These are phyloP conservation scores for Petrosia ficiformis DNA, from an alignment of 37 sponge, comb jelly and placozoan species.

Conservation along the genomic window DNA sequence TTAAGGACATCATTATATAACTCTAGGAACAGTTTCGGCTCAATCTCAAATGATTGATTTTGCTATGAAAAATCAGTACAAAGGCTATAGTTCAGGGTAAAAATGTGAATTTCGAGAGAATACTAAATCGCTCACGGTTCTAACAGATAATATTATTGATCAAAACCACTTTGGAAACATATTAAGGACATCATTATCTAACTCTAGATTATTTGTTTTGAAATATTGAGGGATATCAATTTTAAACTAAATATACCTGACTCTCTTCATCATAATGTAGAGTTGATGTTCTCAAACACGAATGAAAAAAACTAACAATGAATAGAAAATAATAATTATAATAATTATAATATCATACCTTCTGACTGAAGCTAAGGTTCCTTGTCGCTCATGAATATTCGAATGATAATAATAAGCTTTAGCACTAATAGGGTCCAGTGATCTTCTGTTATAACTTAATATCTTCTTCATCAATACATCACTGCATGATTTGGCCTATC, in stretches of 20 bases:
- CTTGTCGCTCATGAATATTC: slow-evolving; percentile 81
- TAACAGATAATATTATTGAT: too few species aligned
- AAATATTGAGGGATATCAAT: not conserved
- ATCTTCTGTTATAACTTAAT: slow-evolving; percentile 56
- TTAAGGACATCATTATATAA: too few species aligned
- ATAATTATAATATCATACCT: slow-evolving; percentile 36
- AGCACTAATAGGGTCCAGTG: slow-evolving; percentile 81
- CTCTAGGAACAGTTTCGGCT: too few species aligned
- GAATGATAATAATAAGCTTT: slow-evolving; percentile 92
- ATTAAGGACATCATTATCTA: too few species aligned
- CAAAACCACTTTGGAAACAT: too few species aligned
- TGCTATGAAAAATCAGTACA: too few species aligned
- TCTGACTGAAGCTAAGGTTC: slow-evolving; percentile 71
- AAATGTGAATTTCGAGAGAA: too few species aligned
- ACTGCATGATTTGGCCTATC: slow-evolving; percentile 73
- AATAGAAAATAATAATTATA: not conserved
- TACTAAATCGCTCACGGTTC: too few species aligned
- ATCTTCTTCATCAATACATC: slow-evolving; percentile 71
- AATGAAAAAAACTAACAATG: slow-evolving; percentile 68
- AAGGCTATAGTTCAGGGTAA: too few species aligned
- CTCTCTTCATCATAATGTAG: slow-evolving; percentile 85
- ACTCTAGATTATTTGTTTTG: too few species aligned
- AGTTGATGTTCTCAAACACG: slow-evolving; percentile 88
- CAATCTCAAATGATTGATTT: too few species aligned
- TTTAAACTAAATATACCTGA: slow-evolving; percentile 25